Percentiles rank a stretch among this genome's conserved stretches.
These are phyloP conservation scores for Andrena trimmerana DNA, from an alignment of 2,888 invertebrate genomes.

Conservation along the genomic window DNA sequence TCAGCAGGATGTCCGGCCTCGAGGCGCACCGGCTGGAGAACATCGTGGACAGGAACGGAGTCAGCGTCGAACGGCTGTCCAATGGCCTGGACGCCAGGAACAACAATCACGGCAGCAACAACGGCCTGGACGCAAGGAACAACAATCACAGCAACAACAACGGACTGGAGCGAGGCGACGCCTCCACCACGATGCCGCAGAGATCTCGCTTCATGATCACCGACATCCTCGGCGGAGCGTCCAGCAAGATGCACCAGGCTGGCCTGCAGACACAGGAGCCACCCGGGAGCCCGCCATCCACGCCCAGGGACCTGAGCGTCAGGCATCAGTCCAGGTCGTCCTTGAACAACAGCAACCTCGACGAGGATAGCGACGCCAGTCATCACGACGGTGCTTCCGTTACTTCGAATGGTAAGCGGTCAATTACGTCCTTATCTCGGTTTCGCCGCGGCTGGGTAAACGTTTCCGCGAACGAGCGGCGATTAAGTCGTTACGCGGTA, in stretches of 20 bases:
- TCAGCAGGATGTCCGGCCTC: slow-evolving; percentile 81
- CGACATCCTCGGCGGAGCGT: slow-evolving; percentile 91
- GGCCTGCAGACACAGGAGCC: slow-evolving; percentile 79
- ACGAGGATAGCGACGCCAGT: slow-evolving; percentile 86
- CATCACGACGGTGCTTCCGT: slow-evolving; percentile 86
- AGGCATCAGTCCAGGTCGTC: slow-evolving; percentile 86
- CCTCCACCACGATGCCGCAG: slow-evolving; percentile 86
- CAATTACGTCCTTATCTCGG: slow-evolving; percentile 30
- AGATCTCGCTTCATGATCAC: slow-evolving; percentile 96
- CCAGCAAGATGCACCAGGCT: slow-evolving; percentile 76
- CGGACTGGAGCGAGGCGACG: slow-evolving; percentile 62
- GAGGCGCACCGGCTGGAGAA: slow-evolving; percentile 79
- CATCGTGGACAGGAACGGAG: slow-evolving; percentile 75
- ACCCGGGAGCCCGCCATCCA: slow-evolving; percentile 85
- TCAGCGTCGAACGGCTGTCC: slow-evolving; percentile 74
- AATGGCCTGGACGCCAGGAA: slow-evolving; percentile 76
- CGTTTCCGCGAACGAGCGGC: slow-evolving; percentile 28
- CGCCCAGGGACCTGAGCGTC: slow-evolving; percentile 87
- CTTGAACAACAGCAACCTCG: slow-evolving; percentile 87
- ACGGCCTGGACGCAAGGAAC: slow-evolving; percentile 74
- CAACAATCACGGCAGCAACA: slow-evolving; percentile 67
- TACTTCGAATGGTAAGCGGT: slow-evolving; percentile 86
- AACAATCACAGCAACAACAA: slow-evolving; percentile 69
- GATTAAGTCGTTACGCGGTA: slow-evolving; percentile 21
- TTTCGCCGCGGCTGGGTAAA: slow-evolving; percentile 12